Evolutionary conservation across 2,888 invertebrate species (phyloP), one percentile per base, ranked within the genome.

Genomic region (Hydroisotoma schaefferi): DNA sequence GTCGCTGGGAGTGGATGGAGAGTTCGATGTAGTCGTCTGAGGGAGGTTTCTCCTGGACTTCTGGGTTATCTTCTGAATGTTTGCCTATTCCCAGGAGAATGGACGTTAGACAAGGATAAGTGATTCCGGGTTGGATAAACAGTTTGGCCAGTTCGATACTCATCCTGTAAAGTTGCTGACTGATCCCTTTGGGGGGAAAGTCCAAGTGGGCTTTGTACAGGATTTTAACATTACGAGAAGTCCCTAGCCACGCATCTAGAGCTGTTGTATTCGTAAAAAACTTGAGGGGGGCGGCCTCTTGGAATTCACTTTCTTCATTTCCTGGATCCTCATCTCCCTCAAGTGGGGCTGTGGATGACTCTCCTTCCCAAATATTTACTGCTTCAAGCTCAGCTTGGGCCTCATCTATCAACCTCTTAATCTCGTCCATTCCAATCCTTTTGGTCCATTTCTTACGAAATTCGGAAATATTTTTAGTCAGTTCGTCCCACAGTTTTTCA

Each of bases 121-220:
- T 5, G 6, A 49, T 49, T 15, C 28, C 49, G 6, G 49, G 49
- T 18, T 49, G 49, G 20, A 49, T 49, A 10, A 22, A 29, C 10
- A 28, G 4, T 4, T 8, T 10, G 6, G 28, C 49, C 4, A 49
- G 20, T 8, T 20, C 23, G 6, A 8, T 5, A 20, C 49, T 49
- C 15, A 49, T 6, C 10, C 28, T 28, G 20, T 49, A 49, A 5
- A 49, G 5, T 20, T 29, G 6, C 20, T 49, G 49, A 12, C 8
- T 5, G 6, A 47, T 47, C 6, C n/a, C n/a, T 6, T n/a, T n/a
- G 4, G 6, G 18, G 5, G 4, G n/a, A 4, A 28, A 15, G 5
- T 29, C 49, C 6, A 6, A 4, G 6, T 5, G 10, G 18, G 29
- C 15, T 8, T n/a, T 23, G 27, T 28, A 28, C 6, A 28, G 29